A percentile compares a stretch with the other conserved stretches of the same genome.
Conservation (phyloP, 1,140 invertebrate species). For the Cydia amplana region DNA sequence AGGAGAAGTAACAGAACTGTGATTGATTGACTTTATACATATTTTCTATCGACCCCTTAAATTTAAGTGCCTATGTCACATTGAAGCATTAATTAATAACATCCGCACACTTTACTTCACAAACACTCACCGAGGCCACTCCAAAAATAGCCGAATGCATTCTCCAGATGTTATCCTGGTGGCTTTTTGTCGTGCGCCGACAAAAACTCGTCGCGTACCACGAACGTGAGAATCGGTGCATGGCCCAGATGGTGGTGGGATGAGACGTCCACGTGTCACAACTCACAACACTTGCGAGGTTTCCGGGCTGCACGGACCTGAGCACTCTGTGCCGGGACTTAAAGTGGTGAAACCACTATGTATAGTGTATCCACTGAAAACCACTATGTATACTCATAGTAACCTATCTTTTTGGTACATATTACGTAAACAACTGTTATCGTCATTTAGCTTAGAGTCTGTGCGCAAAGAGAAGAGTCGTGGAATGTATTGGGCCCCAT, state of each 20-base stretch:
- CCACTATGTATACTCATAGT: too few relatives aligned
- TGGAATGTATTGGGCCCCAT: too few relatives aligned
- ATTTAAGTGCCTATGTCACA: not conserved
- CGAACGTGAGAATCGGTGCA: conserved; percentile 64
- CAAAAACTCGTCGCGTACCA: conserved; percentile 66
- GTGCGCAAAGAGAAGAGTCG: too few relatives aligned
- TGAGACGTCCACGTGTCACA: conserved; percentile 9
- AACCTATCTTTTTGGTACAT: too few relatives aligned
- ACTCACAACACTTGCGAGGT: conserved; percentile 21
- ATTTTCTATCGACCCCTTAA: too few relatives aligned
- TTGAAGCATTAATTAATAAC: conserved; percentile 44
- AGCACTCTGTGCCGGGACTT: not conserved
- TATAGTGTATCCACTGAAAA: too few relatives aligned
- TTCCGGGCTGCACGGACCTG: conserved; percentile 1
- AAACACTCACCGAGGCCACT: conserved; percentile 50
- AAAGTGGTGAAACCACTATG: not conserved
- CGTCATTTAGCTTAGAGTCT: too few relatives aligned
- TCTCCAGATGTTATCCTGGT: conserved; percentile 70
- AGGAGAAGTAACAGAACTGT: too few relatives aligned
- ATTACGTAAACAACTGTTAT: too few relatives aligned
- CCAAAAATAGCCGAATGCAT: conserved; percentile 61
- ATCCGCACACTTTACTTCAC: conserved; percentile 59
- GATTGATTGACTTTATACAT: too few relatives aligned
- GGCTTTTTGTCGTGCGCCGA: conserved; percentile 52
- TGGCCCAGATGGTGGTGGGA: conserved; percentile 54